Evolutionary conservation across 2,888 invertebrate species (phyloP), one percentile per base, ranked within the genome.

Genomic region (Apodemia mormo): DNA sequence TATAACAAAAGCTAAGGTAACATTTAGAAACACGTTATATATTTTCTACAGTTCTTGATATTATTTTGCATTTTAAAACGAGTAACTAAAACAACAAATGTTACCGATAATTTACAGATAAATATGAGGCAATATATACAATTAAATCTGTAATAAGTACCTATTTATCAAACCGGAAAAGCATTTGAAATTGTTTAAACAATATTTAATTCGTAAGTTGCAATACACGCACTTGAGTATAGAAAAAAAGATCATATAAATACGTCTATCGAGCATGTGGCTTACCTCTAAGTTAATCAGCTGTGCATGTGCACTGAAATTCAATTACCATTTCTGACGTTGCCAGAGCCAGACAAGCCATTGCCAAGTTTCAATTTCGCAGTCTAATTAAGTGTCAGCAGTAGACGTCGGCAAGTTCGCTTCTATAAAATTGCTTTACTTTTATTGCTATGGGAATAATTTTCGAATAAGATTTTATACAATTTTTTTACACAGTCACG

Each of bases 371-470:
- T 91, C 89, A 89, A 90, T 90, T 90, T 89, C 80, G 74, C 79
- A 78, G 76, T 80, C 80, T 82, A 91, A 91, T 92, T 90, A 90
- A 88, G 87, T 86, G 87, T 79, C 82, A 79, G 81, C 76, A 73
- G 75, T 78, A 81, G 85, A 85, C 81, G 83, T 71, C 81, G 82
- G 81, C 83, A 84, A 85, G 80, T 82, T 84, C 82, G 76, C 81
- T 86, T 84, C 87, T 87, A 89, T 89, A 85, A 85, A 88, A 90
- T 85, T 84, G 85, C 83, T 82, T 82, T 84, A 86, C 82, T 87
- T 90, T 86, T 81, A 80, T 82, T 81, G 81, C 86, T 80, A 84
- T 82, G 77, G 81, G 80, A 89, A 78, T 75, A 76, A 73, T 54
- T 65, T 14, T 8, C n/a, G 30, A 61, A 61, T 12, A 33, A 30